Percentiles rank a stretch among this genome's conserved stretches.
Evolutionary conservation across 2,797 vertebrate genomes (phyloP).

Genomic region (Muscicapa striata): DNA sequence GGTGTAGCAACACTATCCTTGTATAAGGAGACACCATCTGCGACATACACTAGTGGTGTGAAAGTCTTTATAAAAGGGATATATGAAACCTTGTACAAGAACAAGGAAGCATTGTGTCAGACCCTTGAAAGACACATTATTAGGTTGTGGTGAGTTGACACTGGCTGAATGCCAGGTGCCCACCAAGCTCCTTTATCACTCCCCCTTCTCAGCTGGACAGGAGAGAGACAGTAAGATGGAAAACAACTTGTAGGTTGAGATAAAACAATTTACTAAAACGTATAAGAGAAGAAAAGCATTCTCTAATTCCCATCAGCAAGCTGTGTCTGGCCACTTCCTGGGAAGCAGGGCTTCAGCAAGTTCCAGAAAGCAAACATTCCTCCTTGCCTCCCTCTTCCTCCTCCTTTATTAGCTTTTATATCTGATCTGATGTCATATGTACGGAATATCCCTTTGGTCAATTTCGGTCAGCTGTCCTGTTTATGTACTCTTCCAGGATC

Average conservation of each 20-base stretch:
- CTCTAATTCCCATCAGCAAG: not conserved
- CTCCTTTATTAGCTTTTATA: not conserved
- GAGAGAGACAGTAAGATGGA: not conserved
- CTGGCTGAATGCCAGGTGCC: not conserved
- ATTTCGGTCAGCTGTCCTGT: not conserved
- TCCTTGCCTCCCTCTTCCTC: not conserved
- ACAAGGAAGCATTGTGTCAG: not conserved
- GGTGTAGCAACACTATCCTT: fast-evolving
- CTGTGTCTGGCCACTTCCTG: not conserved
- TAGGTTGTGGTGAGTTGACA: not conserved
- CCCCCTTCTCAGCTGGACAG: not conserved
- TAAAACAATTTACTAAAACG: not conserved
- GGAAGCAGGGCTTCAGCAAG: not conserved
- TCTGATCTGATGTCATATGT: not conserved
- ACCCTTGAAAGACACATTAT: not conserved
- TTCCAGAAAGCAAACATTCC: not conserved
- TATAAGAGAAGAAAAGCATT: not conserved
- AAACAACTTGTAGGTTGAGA: not conserved
- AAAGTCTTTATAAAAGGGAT: not conserved
- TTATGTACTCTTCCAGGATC: not conserved
- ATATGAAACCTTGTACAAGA: not conserved
- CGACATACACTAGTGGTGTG: fast-evolving
- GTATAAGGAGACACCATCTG: not conserved
- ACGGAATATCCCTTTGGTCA: not conserved
- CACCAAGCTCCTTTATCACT: not conserved